phyloP scores from a whole-genome alignment of 2,888 invertebrate genomes.

The Amiota minor region DNA sequence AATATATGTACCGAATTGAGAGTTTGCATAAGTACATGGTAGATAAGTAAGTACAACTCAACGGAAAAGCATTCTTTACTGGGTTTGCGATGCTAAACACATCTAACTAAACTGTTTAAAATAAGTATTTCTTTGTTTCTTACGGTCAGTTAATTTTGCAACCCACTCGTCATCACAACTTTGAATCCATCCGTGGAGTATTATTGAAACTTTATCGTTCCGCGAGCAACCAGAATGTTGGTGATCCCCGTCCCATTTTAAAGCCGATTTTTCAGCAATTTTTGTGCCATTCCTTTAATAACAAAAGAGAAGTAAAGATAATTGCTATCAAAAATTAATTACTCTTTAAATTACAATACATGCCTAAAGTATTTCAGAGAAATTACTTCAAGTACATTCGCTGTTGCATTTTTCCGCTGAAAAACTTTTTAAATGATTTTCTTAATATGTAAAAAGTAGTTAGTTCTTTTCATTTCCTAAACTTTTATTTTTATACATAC shows the following conservation, averaged over 20 bases:
- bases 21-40: too few species aligned
- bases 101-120: too few species aligned
- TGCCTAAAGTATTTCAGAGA: slow-evolving; percentile 52
- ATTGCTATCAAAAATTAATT: neutral
- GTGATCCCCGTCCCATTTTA: slow-evolving; percentile 38
- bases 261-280: slow-evolving; percentile 46
- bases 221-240: slow-evolving; percentile 55
- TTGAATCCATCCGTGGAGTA: slow-evolving; percentile 71
- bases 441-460: neutral
- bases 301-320: neutral
- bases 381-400: slow-evolving; percentile 49
- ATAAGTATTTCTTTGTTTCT: slow-evolving; percentile 32
- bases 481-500: slow-evolving; percentile 40
- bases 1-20: too few species aligned
- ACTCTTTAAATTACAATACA: slow-evolving; percentile 28
- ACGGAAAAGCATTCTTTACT: too few species aligned
- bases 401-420: slow-evolving; percentile 39
- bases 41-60: too few species aligned
- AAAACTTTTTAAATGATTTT: slow-evolving; percentile 35
- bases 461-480: slow-evolving; percentile 37
- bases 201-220: slow-evolving; percentile 67
- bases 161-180: slow-evolving; percentile 68
- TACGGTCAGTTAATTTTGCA: slow-evolving; percentile 62
- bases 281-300: slow-evolving; percentile 52
- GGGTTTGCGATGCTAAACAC: too few species aligned